Conservation (phyloP, 92 coral and sea anemone genomes). For the Phymanthus crucifer region DNA sequence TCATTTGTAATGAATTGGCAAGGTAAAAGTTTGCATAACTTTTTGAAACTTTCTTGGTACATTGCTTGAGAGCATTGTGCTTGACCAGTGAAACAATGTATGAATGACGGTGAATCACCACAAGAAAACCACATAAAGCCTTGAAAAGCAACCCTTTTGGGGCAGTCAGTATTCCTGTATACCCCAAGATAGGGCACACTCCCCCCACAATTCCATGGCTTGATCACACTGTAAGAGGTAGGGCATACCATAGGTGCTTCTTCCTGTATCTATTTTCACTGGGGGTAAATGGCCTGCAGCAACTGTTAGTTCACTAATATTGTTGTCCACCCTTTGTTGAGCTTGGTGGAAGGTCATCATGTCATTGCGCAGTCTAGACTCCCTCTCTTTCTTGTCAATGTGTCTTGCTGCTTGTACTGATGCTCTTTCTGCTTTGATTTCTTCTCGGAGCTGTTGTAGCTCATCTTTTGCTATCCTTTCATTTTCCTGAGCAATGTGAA, state of each 20-base stretch:
- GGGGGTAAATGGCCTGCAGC: conserved; percentile 63
- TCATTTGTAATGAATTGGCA: no score
- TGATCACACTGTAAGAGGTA: no score
- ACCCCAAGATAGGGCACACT: no score
- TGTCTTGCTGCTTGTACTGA: conserved; percentile 84
- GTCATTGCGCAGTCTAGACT: conserved; percentile 52
- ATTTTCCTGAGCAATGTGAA: conserved; percentile 67
- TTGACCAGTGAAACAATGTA: no score
- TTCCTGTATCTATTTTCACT: conserved; percentile 68
- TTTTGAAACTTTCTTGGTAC: no score
- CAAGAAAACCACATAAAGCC: no score
- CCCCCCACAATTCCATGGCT: no score
- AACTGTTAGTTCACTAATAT: conserved; percentile 46
- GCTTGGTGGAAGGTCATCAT: conserved; percentile 55
- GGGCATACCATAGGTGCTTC: conserved; percentile 73
- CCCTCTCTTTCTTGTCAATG: conserved; percentile 80
- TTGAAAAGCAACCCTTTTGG: no score
- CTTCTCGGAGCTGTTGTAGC: conserved; percentile 67
- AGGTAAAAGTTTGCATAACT: no score
- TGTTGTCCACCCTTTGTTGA: conserved; percentile 72
- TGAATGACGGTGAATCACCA: no score
- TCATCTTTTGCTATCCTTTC: conserved; percentile 73
- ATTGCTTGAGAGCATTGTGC: no score
- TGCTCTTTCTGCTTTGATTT: conserved; percentile 80
- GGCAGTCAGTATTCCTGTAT: no score